These are phyloP conservation scores for Parnassius orleans DNA, from an alignment of 2,888 invertebrate species.

Conservation along the genomic window DNA sequence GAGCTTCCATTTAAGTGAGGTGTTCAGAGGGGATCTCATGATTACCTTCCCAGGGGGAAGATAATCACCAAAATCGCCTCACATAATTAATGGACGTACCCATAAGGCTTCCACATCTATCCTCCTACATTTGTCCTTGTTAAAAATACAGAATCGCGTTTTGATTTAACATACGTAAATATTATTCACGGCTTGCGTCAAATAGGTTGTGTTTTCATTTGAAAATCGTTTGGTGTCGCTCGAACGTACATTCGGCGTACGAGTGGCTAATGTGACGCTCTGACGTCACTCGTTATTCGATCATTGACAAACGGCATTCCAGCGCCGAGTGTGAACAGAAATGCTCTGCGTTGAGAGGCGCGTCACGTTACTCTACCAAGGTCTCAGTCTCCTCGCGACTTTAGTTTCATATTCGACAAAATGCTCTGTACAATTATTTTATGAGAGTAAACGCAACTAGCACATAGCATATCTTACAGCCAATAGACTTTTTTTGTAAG, in stretches of 20 bases:
- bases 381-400: constrained; percentile 62
- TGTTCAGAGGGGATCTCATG: no score
- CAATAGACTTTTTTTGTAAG: no score
- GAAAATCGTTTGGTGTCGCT: neutral
- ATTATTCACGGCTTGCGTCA: neutral
- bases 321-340: constrained; percentile 65
- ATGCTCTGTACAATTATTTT: constrained; percentile 19
- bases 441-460: no score
- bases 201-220: neutral
- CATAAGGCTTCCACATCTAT: no score
- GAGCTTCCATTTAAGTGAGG: no score
- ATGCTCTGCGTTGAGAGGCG: constrained; percentile 63
- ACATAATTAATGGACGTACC: no score
- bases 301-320: constrained; percentile 80
- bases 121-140: no score
- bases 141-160: neutral
- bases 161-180: neutral
- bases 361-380: constrained; percentile 69
- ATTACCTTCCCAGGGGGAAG: no score
- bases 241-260: constrained; percentile 36
- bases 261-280: constrained; percentile 57
- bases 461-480: no score
- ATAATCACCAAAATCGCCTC: no score
- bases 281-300: constrained; percentile 75
- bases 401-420: constrained; percentile 38